phyloP scores from a whole-genome alignment of 1,140 invertebrate genomes.

The Agrilus planipennis region DNA sequence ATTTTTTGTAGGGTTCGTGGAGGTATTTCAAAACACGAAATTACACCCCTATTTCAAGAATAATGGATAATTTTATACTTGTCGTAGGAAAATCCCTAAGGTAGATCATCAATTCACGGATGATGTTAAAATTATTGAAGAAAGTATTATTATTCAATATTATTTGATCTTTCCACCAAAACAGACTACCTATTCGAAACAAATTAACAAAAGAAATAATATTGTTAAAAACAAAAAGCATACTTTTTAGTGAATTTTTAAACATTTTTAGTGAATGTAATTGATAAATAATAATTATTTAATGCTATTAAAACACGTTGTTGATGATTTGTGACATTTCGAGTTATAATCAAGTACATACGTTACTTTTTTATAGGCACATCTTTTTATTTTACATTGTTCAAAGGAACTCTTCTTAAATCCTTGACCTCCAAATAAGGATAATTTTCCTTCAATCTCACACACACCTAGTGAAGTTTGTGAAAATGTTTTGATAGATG shows the following conservation, averaged over 20 bases:
- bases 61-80: no score
- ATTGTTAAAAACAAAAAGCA: conserved; percentile 1
- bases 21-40: no score
- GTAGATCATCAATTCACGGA: no score
- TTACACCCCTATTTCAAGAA: no score
- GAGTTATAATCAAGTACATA: conserved; percentile 7
- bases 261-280: conserved; percentile 4
- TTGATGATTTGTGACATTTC: conserved; percentile 8
- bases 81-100: no score
- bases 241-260: conserved; percentile 2
- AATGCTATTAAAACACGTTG: conserved; percentile 6
- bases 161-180: no score
- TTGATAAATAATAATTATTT: conserved; percentile 3
- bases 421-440: conserved; percentile 1
- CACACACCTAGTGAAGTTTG: background rate
- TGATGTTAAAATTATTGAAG: no score
- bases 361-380: conserved; percentile 4
- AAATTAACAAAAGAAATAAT: background rate
- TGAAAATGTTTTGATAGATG: background rate
- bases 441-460: conserved; percentile 6
- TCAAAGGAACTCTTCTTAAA: conserved; percentile 3
- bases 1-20: no score
- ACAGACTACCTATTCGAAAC: no score
- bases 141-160: no score
- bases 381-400: conserved; percentile 7